phyloP scores from a whole-genome alignment of 2,888 invertebrate species.

The Drosophila mayaguana region DNA sequence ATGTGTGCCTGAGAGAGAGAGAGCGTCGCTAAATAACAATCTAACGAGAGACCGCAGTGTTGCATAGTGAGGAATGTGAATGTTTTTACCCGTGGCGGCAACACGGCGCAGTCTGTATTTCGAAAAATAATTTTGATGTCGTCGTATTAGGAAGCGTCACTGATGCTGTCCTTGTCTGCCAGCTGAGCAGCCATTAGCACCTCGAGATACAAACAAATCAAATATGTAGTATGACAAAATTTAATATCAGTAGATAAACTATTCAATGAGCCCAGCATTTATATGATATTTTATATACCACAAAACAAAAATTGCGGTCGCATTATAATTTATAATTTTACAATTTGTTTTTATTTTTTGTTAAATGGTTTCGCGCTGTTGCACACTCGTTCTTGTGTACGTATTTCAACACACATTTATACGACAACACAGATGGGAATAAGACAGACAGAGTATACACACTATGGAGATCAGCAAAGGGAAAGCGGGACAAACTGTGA shows the following conservation, averaged over 20 bases:
- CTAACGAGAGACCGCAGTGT: constrained; percentile 54
- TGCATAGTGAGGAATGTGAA: constrained; percentile 36
- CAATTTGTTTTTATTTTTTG: constrained; percentile 31
- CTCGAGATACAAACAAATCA: constrained; percentile 7
- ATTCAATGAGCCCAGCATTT: background rate
- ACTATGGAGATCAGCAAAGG: background rate
- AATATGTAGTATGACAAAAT: background rate
- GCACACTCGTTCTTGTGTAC: constrained; percentile 34
- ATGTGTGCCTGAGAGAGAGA: constrained; percentile 30
- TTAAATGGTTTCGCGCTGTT: constrained; percentile 45
- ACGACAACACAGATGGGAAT: constrained; percentile 43
- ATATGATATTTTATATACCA: background rate
- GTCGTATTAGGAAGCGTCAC: constrained; percentile 29
- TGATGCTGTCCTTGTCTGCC: constrained; percentile 53
- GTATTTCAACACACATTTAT: constrained; percentile 29
- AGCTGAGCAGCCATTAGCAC: constrained; percentile 14
- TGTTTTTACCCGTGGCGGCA: constrained; percentile 44
- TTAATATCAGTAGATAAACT: background rate
- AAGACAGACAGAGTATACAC: constrained; percentile 21
- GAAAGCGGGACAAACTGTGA: constrained; percentile 27
- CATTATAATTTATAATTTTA: constrained; percentile 40
- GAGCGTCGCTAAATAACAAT: constrained; percentile 59
- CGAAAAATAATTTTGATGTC: constrained; percentile 35
- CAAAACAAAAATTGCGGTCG: background rate
- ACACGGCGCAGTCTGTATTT: constrained; percentile 24